phyloP scores from a whole-genome alignment of 2,113 vertebrate species.

The Hippopotamus amphibius region DNA sequence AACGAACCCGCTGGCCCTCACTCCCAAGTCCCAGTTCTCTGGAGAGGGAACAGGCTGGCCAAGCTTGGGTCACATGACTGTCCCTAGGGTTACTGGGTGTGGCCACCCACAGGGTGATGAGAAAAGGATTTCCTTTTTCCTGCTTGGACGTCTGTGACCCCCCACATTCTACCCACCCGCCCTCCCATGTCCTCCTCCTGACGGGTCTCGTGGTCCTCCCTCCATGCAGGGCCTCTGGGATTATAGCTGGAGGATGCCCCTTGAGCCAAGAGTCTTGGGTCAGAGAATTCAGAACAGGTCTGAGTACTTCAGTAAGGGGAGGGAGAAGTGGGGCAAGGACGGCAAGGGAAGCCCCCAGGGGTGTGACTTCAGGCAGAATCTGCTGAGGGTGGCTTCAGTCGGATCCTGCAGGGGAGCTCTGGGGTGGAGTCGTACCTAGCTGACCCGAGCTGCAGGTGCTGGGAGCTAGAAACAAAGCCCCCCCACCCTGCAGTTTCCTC shows the following conservation, averaged over 20 bases:
- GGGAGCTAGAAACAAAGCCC: neutral
- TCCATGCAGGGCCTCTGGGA: neutral
- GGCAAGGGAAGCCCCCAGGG: neutral
- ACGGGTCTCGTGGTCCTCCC: neutral
- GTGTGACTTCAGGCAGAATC: neutral
- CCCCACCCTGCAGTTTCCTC: accelerated
- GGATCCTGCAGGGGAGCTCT: neutral
- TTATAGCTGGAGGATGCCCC: neutral
- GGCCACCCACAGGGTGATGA: neutral
- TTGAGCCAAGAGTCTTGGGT: neutral
- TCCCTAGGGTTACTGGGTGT: neutral
- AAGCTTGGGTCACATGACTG: neutral
- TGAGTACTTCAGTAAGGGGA: neutral
- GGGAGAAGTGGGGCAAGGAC: neutral
- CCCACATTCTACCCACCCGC: neutral
- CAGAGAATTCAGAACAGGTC: neutral
- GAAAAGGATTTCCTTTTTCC: neutral
- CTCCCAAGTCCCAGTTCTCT: neutral
- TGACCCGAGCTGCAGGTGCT: neutral
- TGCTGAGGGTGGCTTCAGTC: neutral
- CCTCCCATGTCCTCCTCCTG: neutral
- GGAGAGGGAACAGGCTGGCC: neutral
- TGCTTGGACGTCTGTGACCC: neutral
- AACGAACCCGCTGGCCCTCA: neutral
- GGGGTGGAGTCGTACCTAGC: neutral